Percentiles rank a stretch among this genome's conserved stretches.
Conservation (phyloP, 2,797 vertebrate species). For the Pogonophryne albipinna region DNA sequence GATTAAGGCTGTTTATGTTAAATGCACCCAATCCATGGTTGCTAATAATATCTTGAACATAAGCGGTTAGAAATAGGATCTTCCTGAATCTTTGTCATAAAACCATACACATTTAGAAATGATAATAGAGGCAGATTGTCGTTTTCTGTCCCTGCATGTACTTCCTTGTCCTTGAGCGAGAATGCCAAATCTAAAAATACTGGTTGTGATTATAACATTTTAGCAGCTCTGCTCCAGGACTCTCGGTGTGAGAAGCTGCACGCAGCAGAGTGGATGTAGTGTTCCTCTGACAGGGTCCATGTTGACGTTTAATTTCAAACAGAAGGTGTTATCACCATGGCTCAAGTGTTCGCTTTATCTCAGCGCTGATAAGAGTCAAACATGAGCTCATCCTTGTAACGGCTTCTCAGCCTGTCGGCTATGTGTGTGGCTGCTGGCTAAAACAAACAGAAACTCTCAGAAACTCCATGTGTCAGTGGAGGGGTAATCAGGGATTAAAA, state of each 20-base stretch:
- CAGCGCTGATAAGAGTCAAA: neutral
- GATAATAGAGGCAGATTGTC: slow-evolving; percentile 6
- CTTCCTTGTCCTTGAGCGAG: slow-evolving; percentile 44
- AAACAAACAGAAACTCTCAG: slow-evolving; percentile 21
- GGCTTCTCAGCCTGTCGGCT: neutral
- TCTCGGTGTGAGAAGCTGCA: slow-evolving; percentile 30
- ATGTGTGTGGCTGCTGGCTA: neutral
- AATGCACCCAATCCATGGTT: neutral
- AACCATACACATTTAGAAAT: neutral
- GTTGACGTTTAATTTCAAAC: slow-evolving; percentile 18
- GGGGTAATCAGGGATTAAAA: neutral
- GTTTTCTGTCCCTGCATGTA: slow-evolving; percentile 17
- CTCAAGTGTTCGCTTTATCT: slow-evolving; percentile 8
- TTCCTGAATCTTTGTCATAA: slow-evolving; percentile 1
- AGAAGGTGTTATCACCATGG: neutral
- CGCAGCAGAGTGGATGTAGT: neutral
- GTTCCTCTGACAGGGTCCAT: neutral
- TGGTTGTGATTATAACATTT: slow-evolving; percentile 63
- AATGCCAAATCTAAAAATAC: slow-evolving; percentile 72
- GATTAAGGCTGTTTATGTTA: neutral
- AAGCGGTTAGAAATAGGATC: neutral
- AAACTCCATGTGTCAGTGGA: slow-evolving; percentile 4
- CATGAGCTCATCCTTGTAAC: neutral
- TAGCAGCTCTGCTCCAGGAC: slow-evolving; percentile 51
- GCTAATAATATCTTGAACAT: neutral